phyloP scores from a whole-genome alignment of 2,113 vertebrate species.

The Regulus satrapa region DNA sequence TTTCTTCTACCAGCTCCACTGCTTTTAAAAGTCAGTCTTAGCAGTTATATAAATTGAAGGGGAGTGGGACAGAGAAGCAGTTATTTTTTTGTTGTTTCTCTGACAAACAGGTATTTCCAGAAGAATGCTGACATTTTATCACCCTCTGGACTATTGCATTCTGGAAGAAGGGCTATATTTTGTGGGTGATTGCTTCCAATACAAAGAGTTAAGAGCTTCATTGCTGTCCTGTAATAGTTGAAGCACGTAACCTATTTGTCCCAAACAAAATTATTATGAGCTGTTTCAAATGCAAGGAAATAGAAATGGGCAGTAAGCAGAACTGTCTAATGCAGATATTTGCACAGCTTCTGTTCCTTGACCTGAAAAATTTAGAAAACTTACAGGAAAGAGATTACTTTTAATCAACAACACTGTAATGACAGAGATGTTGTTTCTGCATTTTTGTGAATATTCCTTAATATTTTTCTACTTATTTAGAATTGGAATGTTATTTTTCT shows the following conservation, averaged over 20 bases:
- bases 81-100: not conserved
- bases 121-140: not conserved
- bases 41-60: not conserved
- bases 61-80: accelerated
- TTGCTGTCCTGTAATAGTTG: not conserved
- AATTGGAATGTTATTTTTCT: not conserved
- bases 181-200: slow-evolving; percentile 4
- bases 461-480: not conserved
- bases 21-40: not conserved
- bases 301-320: not conserved
- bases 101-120: slow-evolving; percentile 1
- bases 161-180: not conserved
- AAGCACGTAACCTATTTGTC: not conserved
- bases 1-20: not conserved
- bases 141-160: not conserved
- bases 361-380: not conserved
- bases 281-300: not conserved
- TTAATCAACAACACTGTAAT: not conserved
- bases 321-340: not conserved
- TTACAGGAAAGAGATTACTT: not conserved
- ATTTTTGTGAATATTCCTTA: not conserved
- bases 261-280: not conserved
- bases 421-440: not conserved
- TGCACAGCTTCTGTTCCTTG: not conserved
- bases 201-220: not conserved